Evolutionary conservation across 1,140 invertebrate species (phyloP).

Genomic region (Pseudomyrmex sp.): DNA sequence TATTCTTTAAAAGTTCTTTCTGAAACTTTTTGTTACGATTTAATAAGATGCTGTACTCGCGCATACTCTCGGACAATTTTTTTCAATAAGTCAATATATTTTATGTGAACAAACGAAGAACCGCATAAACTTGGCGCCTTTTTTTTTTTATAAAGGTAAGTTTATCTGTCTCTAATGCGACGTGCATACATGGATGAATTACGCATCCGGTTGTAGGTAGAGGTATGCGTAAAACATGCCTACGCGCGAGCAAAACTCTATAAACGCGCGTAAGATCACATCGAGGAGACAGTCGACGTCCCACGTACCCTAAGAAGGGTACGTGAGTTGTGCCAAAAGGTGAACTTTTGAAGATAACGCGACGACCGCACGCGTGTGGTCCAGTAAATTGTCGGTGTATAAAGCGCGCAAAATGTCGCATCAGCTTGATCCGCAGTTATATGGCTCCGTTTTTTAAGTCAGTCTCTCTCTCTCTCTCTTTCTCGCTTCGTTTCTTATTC

Average conservation of each 20-base stretch:
- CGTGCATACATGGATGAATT: conserved; percentile 33
- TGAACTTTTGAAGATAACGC: conserved; percentile 50
- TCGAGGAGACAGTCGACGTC: conserved; percentile 54
- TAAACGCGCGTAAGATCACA: conserved; percentile 66
- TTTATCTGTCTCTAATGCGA: conserved; percentile 3
- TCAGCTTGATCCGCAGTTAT: conserved; percentile 74
- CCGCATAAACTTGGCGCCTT: too few species aligned
- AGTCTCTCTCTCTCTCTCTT: conserved; percentile 2
- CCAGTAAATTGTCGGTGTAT: conserved; percentile 71
- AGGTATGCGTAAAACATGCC: conserved; percentile 40
- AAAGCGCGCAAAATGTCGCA: conserved; percentile 74
- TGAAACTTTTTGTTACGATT: too few species aligned
- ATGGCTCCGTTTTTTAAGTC: conserved; percentile 53
- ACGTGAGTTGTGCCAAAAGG: conserved; percentile 47
- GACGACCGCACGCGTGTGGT: conserved; percentile 65
- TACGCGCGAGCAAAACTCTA: conserved; percentile 60
- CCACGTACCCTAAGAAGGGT: conserved; percentile 58
- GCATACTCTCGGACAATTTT: too few species aligned
- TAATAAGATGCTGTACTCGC: too few species aligned
- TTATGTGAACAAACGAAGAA: too few species aligned
- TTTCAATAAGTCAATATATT: too few species aligned
- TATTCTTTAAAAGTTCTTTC: too few species aligned
- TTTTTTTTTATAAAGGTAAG: not conserved
- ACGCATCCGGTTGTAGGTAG: conserved; percentile 40
- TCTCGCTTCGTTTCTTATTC: not conserved